Evolutionary conservation across 2,888 invertebrate genomes (phyloP).

Genomic region (Dryobota labecula): DNA sequence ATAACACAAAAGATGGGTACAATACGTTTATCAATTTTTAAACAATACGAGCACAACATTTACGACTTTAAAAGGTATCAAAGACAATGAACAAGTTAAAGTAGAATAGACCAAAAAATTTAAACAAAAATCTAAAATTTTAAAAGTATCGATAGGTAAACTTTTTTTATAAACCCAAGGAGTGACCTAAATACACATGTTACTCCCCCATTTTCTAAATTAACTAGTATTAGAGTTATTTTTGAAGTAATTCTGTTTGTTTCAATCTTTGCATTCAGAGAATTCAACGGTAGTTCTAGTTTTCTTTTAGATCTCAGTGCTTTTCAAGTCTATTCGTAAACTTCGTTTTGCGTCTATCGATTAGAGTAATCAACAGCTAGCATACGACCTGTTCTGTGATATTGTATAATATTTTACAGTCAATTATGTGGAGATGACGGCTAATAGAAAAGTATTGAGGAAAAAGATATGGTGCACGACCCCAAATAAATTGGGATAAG

Average conservation of each 20-base stretch:
- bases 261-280: constrained; percentile 16
- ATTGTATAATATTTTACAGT: neutral
- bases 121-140: neutral
- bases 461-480: no score
- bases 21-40: constrained; percentile 40
- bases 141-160: neutral
- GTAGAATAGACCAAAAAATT: neutral
- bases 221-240: constrained; percentile 11
- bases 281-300: neutral
- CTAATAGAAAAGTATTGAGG: no score
- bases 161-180: neutral
- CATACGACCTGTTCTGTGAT: neutral
- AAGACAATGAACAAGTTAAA: neutral
- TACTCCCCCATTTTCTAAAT: constrained; percentile 28
- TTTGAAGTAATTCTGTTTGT: constrained; percentile 22
- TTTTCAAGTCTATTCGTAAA: neutral
- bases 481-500: no score
- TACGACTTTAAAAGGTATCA: neutral
- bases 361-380: neutral
- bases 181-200: constrained; percentile 22
- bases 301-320: neutral
- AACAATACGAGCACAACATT: constrained; percentile 20
- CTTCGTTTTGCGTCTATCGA: neutral
- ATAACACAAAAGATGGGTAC: constrained; percentile 15
- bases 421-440: neutral